A percentile compares a stretch with the other conserved stretches of the same genome.
These are phyloP conservation scores for Centrocercus urophasianus DNA, from an alignment of 2,113 vertebrate species.

Conservation along the genomic window DNA sequence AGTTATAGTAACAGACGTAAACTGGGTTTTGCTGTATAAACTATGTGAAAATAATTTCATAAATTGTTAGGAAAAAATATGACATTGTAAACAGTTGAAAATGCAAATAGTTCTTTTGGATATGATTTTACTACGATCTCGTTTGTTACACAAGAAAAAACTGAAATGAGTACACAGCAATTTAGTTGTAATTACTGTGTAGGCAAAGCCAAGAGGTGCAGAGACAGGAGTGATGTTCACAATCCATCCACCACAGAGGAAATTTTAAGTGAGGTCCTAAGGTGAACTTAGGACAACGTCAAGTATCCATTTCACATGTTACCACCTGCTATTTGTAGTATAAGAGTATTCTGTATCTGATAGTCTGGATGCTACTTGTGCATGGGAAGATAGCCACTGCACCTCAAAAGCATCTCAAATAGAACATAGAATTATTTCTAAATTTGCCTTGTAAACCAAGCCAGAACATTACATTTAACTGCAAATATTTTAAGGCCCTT, in stretches of 20 bases:
- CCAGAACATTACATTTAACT: not conserved
- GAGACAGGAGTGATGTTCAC: accelerated
- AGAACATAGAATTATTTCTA: not conserved
- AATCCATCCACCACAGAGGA: not conserved
- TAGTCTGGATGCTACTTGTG: not conserved
- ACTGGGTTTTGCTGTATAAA: conserved; percentile 22
- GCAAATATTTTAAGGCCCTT: conserved; percentile 2
- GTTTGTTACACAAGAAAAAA: not conserved
- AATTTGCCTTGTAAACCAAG: not conserved
- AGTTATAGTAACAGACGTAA: not conserved
- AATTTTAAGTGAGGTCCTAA: not conserved
- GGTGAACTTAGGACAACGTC: conserved; percentile 5
- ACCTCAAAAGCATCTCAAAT: not conserved
- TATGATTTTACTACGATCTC: not conserved
- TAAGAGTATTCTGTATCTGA: not conserved
- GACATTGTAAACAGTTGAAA: conserved; percentile 11
- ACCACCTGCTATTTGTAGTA: not conserved
- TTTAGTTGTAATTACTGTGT: conserved; percentile 11
- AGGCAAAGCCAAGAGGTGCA: not conserved
- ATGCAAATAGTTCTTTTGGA: not conserved
- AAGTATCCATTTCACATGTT: not conserved
- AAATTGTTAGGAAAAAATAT: not conserved
- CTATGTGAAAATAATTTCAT: conserved; percentile 15
- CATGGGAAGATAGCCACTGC: accelerated
- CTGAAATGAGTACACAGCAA: not conserved